Percentiles rank a stretch among this genome's conserved stretches.
These are phyloP conservation scores for Lasioglossum albipes DNA, from an alignment of 1,140 invertebrate species.

Conservation along the genomic window DNA sequence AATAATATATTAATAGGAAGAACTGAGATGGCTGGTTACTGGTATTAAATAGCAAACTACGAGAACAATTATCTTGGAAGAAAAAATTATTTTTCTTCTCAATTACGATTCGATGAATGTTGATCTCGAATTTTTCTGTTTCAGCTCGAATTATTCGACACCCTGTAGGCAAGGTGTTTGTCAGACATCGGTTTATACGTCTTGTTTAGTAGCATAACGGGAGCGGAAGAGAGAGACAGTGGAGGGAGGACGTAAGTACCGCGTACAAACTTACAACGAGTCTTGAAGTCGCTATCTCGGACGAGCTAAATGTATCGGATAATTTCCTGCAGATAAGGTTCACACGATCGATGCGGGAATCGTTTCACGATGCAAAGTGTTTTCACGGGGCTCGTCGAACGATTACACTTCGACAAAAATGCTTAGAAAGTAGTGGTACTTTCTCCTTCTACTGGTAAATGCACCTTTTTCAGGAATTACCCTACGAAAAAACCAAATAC, in stretches of 20 bases:
- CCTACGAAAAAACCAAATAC: neutral
- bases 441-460: constrained; percentile 4
- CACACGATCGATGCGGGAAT: constrained; percentile 27
- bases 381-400: constrained; percentile 1
- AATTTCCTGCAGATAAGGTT: constrained; percentile 45
- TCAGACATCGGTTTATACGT: constrained; percentile 29
- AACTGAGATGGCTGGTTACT: no score
- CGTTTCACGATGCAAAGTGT: constrained; percentile 5
- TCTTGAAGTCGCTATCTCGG: constrained; percentile 38
- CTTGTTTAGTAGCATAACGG: constrained; percentile 30
- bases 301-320: constrained; percentile 44
- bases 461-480: neutral
- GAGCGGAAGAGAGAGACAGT: constrained; percentile 19
- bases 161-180: constrained; percentile 5
- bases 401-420: constrained; percentile 15
- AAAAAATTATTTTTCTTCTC: neutral
- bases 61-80: no score
- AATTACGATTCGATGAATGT: neutral
- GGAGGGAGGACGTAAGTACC: constrained; percentile 6
- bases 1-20: no score
- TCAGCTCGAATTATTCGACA: neutral
- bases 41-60: no score
- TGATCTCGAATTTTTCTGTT: neutral
- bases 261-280: constrained; percentile 21
- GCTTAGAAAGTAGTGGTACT: constrained; percentile 21